These are phyloP conservation scores for Myoxocephalus aenaeus DNA, from an alignment of 2,797 vertebrate genomes.

Conservation along the genomic window DNA sequence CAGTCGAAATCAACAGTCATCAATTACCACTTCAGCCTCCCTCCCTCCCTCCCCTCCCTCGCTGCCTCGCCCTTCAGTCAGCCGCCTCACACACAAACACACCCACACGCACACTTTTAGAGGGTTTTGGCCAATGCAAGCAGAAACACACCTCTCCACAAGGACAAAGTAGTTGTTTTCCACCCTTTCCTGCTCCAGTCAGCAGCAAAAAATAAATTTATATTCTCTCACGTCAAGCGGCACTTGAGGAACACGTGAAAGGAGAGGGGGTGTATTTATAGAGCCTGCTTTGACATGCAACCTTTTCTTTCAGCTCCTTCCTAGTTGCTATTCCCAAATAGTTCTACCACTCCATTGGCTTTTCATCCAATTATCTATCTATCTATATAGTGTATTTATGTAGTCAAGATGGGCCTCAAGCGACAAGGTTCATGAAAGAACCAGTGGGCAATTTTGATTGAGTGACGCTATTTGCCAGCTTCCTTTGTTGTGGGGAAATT, in stretches of 20 bases:
- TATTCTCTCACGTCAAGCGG: conserved; percentile 69
- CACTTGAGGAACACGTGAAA: conserved; percentile 59
- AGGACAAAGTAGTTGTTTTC: conserved; percentile 76
- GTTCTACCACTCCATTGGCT: background rate
- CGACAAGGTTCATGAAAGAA: background rate
- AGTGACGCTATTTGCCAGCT: background rate
- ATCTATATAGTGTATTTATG: background rate
- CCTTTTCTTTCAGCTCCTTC: conserved; percentile 46
- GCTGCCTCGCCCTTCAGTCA: conserved; percentile 48
- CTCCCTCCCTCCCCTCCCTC: conserved; percentile 14
- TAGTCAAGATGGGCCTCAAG: background rate
- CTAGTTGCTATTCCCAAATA: background rate
- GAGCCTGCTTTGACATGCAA: conserved; percentile 60
- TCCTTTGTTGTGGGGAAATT: background rate
- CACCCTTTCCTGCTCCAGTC: conserved; percentile 62
- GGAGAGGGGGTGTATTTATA: conserved; percentile 62
- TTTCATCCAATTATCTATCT: background rate
- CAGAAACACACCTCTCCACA: conserved; percentile 73
- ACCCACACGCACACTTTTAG: conserved; percentile 11
- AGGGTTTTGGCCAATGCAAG: conserved; percentile 73
- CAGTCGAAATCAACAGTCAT: conserved; percentile 62
- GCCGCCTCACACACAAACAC: conserved; percentile 28
- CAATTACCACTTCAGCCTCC: conserved; percentile 60
- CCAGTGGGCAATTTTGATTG: background rate
- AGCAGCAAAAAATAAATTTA: conserved; percentile 68